phyloP scores from a whole-genome alignment of 2,888 invertebrate species.

The Deroplatys truncata region DNA sequence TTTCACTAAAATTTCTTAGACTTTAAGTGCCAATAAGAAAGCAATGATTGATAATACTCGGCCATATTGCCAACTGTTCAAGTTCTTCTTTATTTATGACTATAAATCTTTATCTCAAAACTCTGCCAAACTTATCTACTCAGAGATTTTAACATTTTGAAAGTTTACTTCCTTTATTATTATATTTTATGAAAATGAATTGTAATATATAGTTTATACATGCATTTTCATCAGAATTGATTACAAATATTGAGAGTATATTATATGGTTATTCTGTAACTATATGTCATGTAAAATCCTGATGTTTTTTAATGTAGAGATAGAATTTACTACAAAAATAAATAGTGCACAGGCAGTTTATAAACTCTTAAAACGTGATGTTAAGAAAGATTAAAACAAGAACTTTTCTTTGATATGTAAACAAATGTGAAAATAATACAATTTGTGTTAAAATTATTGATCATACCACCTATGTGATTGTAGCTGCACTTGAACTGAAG shows the following conservation, averaged over 20 bases:
- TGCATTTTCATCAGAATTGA: not conserved
- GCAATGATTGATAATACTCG: not conserved
- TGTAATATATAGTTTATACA: not conserved
- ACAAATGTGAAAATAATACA: not conserved
- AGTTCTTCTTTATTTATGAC: not conserved
- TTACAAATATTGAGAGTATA: not conserved
- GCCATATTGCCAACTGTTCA: not conserved
- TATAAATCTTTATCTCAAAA: not conserved
- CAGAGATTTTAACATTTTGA: not conserved
- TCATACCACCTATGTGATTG: not conserved
- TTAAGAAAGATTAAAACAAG: not conserved
- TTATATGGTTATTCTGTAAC: not conserved
- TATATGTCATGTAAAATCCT: not conserved
- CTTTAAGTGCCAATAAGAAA: not conserved
- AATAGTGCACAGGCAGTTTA: not conserved
- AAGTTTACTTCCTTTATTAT: not conserved
- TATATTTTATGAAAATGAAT: not conserved
- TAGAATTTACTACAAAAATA: not conserved
- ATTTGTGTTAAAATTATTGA: not conserved
- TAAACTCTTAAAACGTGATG: not conserved
- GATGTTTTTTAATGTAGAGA: not conserved
- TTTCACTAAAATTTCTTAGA: not conserved
- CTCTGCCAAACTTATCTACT: not conserved
- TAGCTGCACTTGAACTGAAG: not conserved
- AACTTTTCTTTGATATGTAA: not conserved